phyloP scores from a whole-genome alignment of 2,113 vertebrate genomes.

The Stictonetta naevosa region DNA sequence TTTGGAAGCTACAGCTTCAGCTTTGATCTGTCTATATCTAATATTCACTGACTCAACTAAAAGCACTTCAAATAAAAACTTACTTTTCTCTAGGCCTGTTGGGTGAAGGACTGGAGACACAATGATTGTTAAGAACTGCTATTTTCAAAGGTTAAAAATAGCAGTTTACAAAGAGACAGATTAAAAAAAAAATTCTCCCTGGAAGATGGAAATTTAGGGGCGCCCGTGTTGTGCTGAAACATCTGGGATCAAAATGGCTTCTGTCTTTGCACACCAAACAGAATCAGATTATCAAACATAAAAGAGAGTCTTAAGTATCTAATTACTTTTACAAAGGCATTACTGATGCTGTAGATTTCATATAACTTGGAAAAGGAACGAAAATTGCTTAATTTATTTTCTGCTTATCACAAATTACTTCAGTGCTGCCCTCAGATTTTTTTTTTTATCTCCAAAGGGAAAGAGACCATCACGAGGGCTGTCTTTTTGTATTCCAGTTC shows the following conservation, averaged over 20 bases:
- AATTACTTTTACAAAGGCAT: constrained; percentile 2
- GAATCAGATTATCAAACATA: constrained; percentile 13
- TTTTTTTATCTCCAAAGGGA: neutral
- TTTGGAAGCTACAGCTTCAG: neutral
- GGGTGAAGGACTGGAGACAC: neutral
- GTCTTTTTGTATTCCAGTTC: neutral
- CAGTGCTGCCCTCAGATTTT: neutral
- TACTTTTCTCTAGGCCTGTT: constrained; percentile 14
- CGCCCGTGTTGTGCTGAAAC: neutral
- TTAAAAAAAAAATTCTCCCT: neutral
- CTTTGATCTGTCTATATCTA: neutral
- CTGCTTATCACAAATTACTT: neutral
- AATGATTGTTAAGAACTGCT: neutral
- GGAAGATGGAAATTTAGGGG: neutral
- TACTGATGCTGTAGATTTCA: neutral
- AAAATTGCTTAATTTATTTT: constrained; percentile 30
- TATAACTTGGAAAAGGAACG: neutral
- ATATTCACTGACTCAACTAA: neutral
- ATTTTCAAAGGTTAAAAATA: constrained; percentile 7
- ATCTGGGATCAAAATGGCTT: neutral
- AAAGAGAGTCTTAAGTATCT: neutral
- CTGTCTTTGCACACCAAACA: constrained; percentile 8
- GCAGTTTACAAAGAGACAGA: neutral
- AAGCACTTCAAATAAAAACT: neutral
- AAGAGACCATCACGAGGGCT: neutral